Base-by-base conservation (phyloP, 2,113 vertebrate species). In the Zosterops pallidus region DNA sequence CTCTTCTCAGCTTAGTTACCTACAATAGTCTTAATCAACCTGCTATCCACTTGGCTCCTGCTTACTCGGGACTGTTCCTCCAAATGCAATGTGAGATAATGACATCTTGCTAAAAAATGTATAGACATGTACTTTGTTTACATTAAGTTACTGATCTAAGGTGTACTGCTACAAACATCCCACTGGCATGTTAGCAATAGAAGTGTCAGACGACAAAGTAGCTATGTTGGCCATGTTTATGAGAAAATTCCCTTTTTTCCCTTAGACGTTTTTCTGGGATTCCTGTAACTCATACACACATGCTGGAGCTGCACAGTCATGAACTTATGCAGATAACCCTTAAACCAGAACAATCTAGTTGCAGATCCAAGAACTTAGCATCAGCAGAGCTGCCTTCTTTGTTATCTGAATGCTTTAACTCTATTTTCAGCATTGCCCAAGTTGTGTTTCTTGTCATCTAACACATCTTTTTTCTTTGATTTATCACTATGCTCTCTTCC, bases 381-480 rank as follows among this genome's bases (percentile, higher is more conserved):
- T 68, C 41, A 76, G 28, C 37, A 85, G 24, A 79, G 13, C 9
- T 18, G 6, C 23, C 8, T 50, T 89, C 20, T 55, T 83, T 68
- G 64, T 81, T 29, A 92, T 72, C 74, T 87, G 69, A 71, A 42
- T n/a, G 60, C 52, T 95, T 57, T 5, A 67, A 59, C 46, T 83
- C 46, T 74, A 5, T 57, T 89, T 72, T n/a, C n/a, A 95, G 55
- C 41, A 37, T 41, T 49, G 56, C 18, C 57, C 4, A 18, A 50
- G 26, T 50, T 44, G 41, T 95, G 92, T 18, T 95, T 29, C 50
- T 87, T 65, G 41, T 94, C 81, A 95, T 41, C 70, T 67, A 89
- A 92, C 86, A 95, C 14, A 0, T 72, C 78, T 65, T 39, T 76
- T 89, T 72, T 84, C 47, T 89, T 50, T 1, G 0, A 24, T 60